Percentiles rank a stretch among this genome's conserved stretches.
phyloP scores from a whole-genome alignment of 2,888 invertebrate genomes.

The Eulithis prunata region DNA sequence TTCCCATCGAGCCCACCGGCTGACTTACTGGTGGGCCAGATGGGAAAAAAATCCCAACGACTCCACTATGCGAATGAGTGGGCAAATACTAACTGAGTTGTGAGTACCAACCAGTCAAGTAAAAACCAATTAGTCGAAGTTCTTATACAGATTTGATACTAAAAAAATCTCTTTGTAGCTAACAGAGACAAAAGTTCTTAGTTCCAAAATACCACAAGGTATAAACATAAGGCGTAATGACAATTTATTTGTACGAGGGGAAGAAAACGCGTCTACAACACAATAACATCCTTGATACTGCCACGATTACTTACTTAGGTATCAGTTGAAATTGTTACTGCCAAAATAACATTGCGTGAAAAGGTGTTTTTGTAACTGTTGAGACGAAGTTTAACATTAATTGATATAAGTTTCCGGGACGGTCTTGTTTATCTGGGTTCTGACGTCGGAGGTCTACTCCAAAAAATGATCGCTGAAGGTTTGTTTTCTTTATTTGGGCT shows the following conservation, averaged over 20 bases:
- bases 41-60: no score
- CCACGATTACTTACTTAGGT: background rate
- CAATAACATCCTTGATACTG: background rate
- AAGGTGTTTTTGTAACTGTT: slow-evolving; percentile 15
- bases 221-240: background rate
- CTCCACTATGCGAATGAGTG: no score
- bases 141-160: no score
- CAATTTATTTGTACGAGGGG: slow-evolving; percentile 4
- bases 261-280: background rate
- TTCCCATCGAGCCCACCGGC: no score
- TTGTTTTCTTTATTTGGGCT: no score
- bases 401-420: background rate
- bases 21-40: no score
- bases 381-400: slow-evolving; percentile 1
- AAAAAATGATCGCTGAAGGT: no score
- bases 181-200: background rate
- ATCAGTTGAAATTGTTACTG: slow-evolving; percentile 3
- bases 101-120: no score
- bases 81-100: no score
- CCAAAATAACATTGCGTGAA: slow-evolving; percentile 2
- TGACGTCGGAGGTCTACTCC: no score
- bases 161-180: no score
- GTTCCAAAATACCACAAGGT: background rate
- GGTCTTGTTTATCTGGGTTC: background rate
- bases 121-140: no score